Evolutionary conservation across 2,113 vertebrate species (phyloP), one percentile per base, ranked within the genome.

Genomic region (Callaeas wilsoni): DNA sequence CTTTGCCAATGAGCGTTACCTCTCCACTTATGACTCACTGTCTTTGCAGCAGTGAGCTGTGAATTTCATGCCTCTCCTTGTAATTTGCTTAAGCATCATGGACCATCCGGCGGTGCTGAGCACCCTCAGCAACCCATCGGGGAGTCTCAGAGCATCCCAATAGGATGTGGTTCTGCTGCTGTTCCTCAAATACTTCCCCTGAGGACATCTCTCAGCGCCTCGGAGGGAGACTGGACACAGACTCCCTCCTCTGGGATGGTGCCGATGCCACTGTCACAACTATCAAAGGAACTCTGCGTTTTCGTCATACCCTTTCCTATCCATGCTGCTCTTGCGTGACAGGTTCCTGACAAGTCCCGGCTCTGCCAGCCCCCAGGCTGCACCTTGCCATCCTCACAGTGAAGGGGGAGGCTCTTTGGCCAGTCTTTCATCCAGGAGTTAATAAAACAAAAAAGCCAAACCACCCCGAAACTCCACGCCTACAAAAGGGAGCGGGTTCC

Each of bases 21-120:
- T 84, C 75, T 65, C 80, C 9, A 2, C 80, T 97, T 97, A 94
- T 29, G 30, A 70, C 49, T 94, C 90, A 68, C 84, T 95, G 93
- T 96, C 95, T 93, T 76, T 60, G 86, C 86, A 80, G 70, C 65
- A 75, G 39, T 71, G 65, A 64, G 49, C 69, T 56, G 60, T 47
- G 26, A 93, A 93, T 84, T 85, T 91, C 77, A 42, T 78, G 79
- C 78, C 37, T 73, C 55, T 42, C 33, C 44, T 68, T 30, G n/a
- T 47, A 46, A 82, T 30, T 41, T 62, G 16, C 75, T 89, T 76
- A 87, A 83, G 46, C 26, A 26, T 27, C 15, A 12, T 1, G 2
- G 42, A 52, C 60, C 12, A 3, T 49, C 50, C 8, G 8, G 67
- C 2, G 0, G 46, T 15, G 64, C 59, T 49, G 47, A 84, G 84